Evolutionary conservation across 2,888 invertebrate genomes (phyloP), one percentile per base, ranked within the genome.

Genomic region (Callyntrura sp.): DNA sequence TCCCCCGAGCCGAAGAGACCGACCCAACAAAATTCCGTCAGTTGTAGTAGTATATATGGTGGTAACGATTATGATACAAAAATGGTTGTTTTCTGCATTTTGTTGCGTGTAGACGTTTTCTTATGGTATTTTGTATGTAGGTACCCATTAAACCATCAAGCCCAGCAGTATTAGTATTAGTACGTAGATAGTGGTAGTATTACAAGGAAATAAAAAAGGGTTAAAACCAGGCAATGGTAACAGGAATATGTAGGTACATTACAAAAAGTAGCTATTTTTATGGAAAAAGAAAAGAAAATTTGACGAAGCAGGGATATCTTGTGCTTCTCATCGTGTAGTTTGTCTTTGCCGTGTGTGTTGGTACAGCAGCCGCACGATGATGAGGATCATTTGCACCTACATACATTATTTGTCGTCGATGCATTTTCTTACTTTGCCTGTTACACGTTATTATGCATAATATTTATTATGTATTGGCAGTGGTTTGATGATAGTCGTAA

Each of bases 251-350:
- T 23, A 23, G 3, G 25, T 14, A 28, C 28, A 68, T 28, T 43
- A 65, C 65, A 68, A 68, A 68, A 6, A 35, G 43, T 4, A 68
- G 35, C 43, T 68, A 68, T 68, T 68, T 68, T 68, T 68, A 43
- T 68, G 25, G 68, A 68, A 68, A 68, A 68, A 68, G 12, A 35
- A 68, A 68, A 17, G 68, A 68, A 68, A 68, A 35, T n/a, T 65
- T n/a, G 25, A 28, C 35, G 28, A 14, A 65, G 28, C 14, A 25
- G 43, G 14, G 60, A 20, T 60, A 60, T 35, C 35, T 35, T 35
- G 35, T 68, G 43, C 35, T 43, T n/a, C 68, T 35, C 2, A 35
- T 35, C 35, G 35, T 35, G 6, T 4, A 35, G n/a, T n/a, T n/a
- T n/a, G n/a, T n/a, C n/a, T n/a, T 14, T 68, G 17, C 17, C 43